Base-by-base conservation (phyloP, 2,888 invertebrate species). In the Entomobrya multifasciata region DNA sequence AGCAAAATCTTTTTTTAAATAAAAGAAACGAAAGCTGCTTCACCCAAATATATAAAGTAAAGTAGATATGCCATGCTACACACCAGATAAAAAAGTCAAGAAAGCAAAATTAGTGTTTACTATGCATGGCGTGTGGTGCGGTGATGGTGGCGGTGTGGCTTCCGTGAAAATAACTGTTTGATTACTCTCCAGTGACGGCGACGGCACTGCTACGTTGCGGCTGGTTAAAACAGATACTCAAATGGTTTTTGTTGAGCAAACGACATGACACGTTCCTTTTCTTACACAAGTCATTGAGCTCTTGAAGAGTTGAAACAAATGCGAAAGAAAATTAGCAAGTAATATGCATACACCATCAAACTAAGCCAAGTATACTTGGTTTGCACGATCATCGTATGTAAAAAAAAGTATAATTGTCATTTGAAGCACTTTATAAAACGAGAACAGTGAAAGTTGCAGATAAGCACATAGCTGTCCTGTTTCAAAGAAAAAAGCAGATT, bases 91-190 rank as follows among this genome's bases (percentile, higher is more conserved):
- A 52, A 52, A 17, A 52, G 5, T 11, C 30, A 55, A 30, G 20
- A 36, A n/a, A n/a, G n/a, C n/a, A n/a, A n/a, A 65, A 65, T 20
- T 41, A 6, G 20, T 41, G 20, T 41, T 65, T 65, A 41, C 25
- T 65, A 65, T 65, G 65, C 65, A 65, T 36, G 17, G 65, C 65
- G 41, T 65, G 65, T 65, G 41, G 57, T 57, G 17, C 47, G 65
- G 36, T 72, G 72, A 36, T 36, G 36, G 36, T 20, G 25, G 22
- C 6, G 41, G 76, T 76, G 15, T 20, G 57, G 41, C 57, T 77
- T 77, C 77, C 44, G 20, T 22, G 57, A 77, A 77, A 74, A 74
- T 65, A 41, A 41, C 41, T 65, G 36, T 65, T 65, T 65, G 65
- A 65, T 65, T 65, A 65, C 65, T 65, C 17, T 41, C 4, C 20